A percentile compares a stretch with the other conserved stretches of the same genome.
Evolutionary conservation across 1,140 invertebrate species (phyloP).

Genomic region (Harlomillsia oculata): DNA sequence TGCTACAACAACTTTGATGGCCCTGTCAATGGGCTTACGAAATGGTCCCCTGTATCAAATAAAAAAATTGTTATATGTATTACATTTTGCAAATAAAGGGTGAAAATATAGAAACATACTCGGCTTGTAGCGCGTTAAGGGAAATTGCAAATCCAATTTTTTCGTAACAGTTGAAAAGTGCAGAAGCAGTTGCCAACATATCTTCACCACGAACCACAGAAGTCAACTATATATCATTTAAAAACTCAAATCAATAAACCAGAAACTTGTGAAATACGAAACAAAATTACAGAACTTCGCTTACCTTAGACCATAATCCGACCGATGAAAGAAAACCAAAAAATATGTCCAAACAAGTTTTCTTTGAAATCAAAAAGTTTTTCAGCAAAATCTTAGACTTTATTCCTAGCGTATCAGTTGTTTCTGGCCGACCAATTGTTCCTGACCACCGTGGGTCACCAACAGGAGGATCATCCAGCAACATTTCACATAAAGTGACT

Average conservation of each 20-base stretch:
- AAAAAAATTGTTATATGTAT: neutral
- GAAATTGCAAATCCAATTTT: constrained; percentile 65
- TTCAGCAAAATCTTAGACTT: constrained; percentile 33
- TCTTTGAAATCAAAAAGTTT: constrained; percentile 62
- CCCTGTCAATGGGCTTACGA: constrained; percentile 19
- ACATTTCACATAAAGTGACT: constrained; percentile 43
- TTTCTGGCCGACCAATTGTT: neutral
- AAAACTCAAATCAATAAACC: neutral
- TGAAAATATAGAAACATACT: constrained; percentile 41
- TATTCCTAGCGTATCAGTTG: constrained; percentile 24
- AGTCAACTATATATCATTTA: constrained; percentile 42
- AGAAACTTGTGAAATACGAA: neutral
- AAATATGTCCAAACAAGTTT: constrained; percentile 62
- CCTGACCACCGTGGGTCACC: constrained; percentile 73
- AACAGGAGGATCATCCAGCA: constrained; percentile 78
- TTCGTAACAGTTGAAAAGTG: constrained; percentile 60
- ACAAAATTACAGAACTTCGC: constrained; percentile 11
- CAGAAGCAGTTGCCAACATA: constrained; percentile 53
- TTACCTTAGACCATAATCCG: constrained; percentile 60
- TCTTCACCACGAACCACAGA: constrained; percentile 49
- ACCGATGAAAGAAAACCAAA: constrained; percentile 65
- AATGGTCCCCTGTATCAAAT: constrained; percentile 10
- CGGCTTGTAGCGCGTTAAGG: constrained; percentile 54
- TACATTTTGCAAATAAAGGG: neutral
- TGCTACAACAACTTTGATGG: constrained; percentile 24